Conservation (phyloP, 2,113 vertebrate genomes). For the Periophthalmodon schlosseri region DNA sequence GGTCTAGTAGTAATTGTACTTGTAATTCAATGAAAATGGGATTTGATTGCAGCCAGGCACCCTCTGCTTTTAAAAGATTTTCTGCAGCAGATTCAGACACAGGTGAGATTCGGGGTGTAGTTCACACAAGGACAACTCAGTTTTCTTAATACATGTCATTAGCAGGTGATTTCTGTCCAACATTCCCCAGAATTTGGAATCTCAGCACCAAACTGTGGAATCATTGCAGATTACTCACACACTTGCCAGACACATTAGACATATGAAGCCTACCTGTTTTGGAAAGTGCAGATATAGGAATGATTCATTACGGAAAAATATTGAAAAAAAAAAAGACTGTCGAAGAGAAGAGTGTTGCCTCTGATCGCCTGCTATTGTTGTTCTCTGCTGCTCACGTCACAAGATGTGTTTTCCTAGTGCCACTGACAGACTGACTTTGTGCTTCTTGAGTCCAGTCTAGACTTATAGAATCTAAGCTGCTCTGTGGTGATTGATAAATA, state of each 20-base stretch:
- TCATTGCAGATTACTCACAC: neutral
- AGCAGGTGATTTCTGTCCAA: neutral
- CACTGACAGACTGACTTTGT: neutral
- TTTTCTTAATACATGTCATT: neutral
- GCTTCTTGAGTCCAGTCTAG: neutral
- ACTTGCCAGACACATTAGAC: neutral
- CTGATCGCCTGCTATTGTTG: neutral
- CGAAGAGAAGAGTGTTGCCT: neutral
- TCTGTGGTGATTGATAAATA: neutral
- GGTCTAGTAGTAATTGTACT: neutral
- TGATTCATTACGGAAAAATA: neutral
- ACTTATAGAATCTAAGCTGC: neutral
- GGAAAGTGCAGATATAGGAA: neutral
- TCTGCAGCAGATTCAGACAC: neutral
- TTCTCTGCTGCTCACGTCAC: conserved; percentile 8
- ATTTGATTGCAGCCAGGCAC: neutral
- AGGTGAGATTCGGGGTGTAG: neutral
- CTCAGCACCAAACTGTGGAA: neutral
- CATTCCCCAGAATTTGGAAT: neutral
- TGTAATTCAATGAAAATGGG: too few species aligned
- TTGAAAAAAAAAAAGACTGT: neutral
- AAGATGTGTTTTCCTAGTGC: neutral
- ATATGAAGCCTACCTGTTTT: neutral
- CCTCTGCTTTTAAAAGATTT: neutral
- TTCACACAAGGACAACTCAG: neutral